Percentiles rank a stretch among this genome's conserved stretches.
phyloP scores from a whole-genome alignment of 92 coral and sea anemone genomes.

The Porites lobata region DNA sequence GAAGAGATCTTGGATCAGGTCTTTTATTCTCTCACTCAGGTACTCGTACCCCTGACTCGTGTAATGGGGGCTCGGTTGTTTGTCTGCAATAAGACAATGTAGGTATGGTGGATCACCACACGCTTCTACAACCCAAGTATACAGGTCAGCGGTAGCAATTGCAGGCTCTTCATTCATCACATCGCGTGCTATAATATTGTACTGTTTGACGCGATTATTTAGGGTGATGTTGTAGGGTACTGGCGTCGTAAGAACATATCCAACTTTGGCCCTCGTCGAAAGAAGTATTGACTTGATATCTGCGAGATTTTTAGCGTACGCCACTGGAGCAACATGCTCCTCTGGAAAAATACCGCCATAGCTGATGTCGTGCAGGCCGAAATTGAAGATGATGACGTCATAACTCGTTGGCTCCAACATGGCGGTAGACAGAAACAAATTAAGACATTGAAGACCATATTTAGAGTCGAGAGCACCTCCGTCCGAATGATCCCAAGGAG shows the following conservation, averaged over 20 bases:
- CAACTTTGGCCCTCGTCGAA: constrained; percentile 57
- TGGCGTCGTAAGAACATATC: constrained; percentile 80
- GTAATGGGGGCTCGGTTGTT: constrained; percentile 80
- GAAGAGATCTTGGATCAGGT: constrained; percentile 4
- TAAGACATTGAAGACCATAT: constrained; percentile 78
- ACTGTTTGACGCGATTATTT: constrained; percentile 62
- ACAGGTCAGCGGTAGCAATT: constrained; percentile 70
- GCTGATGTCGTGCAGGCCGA: constrained; percentile 85
- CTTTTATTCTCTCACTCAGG: constrained; percentile 53
- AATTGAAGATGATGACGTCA: constrained; percentile 85
- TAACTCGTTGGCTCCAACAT: constrained; percentile 43
- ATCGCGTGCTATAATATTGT: constrained; percentile 71
- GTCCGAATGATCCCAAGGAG: constrained; percentile 84
- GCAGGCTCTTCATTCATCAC: constrained; percentile 57
- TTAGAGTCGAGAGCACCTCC: constrained; percentile 94
- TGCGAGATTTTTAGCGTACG: constrained; percentile 62
- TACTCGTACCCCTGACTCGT: constrained; percentile 72
- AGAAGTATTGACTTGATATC: constrained; percentile 50
- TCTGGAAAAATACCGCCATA: constrained; percentile 55
- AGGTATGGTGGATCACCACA: constrained; percentile 76
- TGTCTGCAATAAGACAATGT: constrained; percentile 67
- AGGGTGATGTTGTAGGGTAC: constrained; percentile 64
- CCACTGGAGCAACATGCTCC: constrained; percentile 58
- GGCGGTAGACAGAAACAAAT: constrained; percentile 61
- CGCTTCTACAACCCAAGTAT: constrained; percentile 65